Conservation (phyloP, 2,888 invertebrate species). For the Rugalucina vietnamica region DNA sequence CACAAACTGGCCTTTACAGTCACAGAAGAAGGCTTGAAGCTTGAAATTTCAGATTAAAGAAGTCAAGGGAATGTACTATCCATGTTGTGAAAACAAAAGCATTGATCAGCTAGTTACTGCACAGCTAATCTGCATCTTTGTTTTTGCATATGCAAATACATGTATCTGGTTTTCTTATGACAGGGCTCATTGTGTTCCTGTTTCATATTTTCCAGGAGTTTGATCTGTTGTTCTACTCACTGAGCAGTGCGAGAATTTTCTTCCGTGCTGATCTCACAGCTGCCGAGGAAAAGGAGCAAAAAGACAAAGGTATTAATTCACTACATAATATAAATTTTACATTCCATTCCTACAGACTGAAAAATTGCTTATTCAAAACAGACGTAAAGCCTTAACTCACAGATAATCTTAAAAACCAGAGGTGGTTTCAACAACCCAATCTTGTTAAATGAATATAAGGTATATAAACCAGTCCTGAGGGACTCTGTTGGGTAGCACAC, state of each 20-base stretch:
- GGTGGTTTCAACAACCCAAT: not conserved
- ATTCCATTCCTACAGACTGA: not conserved
- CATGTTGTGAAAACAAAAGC: no score
- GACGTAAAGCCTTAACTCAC: not conserved
- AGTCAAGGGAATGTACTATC: no score
- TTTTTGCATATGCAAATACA: no score
- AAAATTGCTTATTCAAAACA: not conserved
- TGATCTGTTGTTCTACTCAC: conserved; percentile 94
- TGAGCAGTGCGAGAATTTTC: conserved; percentile 97
- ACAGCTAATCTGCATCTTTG: no score
- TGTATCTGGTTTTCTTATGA: no score
- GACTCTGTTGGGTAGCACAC: not conserved
- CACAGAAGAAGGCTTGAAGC: no score
- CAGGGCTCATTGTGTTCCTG: not conserved
- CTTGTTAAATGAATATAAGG: not conserved
- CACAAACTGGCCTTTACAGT: no score
- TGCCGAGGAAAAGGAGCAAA: conserved; percentile 76
- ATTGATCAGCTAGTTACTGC: no score
- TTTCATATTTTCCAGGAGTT: conserved; percentile 88
- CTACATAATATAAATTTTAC: not conserved
- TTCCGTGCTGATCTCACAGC: conserved; percentile 87
- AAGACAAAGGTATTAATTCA: conserved; percentile 59
- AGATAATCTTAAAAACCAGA: not conserved
- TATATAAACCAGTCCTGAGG: not conserved
- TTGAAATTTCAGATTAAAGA: no score